Conservation (phyloP, 1,140 invertebrate genomes). For the Leptinotarsa texana region DNA sequence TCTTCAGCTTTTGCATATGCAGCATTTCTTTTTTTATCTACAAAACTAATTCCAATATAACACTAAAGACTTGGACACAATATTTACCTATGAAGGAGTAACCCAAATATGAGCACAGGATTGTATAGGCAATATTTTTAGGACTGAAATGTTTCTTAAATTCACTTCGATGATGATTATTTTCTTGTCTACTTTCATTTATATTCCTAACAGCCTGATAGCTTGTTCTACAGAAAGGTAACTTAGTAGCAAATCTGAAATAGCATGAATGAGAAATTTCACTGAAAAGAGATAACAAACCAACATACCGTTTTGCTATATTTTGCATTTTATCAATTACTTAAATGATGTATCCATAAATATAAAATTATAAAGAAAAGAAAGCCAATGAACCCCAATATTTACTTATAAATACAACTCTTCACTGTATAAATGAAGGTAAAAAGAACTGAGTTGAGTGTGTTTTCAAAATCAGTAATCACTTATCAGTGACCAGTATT, state of each 20-base stretch:
- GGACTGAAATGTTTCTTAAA: not conserved
- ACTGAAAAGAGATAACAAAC: not conserved
- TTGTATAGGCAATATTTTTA: not conserved
- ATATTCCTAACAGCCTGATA: not conserved
- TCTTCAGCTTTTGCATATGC: constrained; percentile 10
- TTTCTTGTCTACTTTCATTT: not conserved
- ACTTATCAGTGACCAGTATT: too few relatives aligned
- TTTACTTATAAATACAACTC: too few relatives aligned
- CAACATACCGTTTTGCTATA: constrained; percentile 1
- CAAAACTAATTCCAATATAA: not conserved
- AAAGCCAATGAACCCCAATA: too few relatives aligned
- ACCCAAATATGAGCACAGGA: not conserved
- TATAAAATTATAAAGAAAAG: too few relatives aligned
- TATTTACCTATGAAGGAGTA: not conserved
- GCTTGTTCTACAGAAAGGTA: not conserved
- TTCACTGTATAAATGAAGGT: too few relatives aligned
- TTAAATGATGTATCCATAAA: too few relatives aligned
- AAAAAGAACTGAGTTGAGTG: too few relatives aligned
- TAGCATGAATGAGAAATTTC: not conserved
- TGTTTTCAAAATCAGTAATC: too few relatives aligned
- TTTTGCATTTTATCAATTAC: not conserved
- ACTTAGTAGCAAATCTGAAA: not conserved
- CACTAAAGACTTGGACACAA: not conserved
- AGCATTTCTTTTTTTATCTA: not conserved
- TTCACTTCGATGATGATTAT: not conserved